phyloP scores from a whole-genome alignment of 1,140 invertebrate genomes.

The Pemphigus obesinymphae region DNA sequence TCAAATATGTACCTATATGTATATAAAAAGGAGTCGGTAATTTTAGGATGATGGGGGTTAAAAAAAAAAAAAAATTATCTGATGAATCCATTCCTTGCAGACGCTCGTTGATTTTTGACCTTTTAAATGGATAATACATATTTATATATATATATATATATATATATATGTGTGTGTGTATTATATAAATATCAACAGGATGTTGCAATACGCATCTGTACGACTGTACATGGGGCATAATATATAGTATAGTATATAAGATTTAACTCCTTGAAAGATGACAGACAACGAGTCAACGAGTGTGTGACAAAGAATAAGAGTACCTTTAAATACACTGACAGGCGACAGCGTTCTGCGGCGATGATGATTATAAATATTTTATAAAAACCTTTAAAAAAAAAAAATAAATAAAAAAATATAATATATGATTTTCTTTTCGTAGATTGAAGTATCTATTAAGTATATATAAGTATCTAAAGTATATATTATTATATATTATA shows the following conservation, averaged over 20 bases:
- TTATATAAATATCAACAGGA: not conserved
- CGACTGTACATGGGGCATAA: not conserved
- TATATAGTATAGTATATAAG: not conserved
- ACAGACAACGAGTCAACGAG: not conserved
- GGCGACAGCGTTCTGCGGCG: not conserved
- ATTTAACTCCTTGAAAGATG: not conserved
- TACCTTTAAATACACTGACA: not conserved
- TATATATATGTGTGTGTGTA: too few species aligned
- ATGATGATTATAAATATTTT: not conserved
- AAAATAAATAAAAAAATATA: too few species aligned
- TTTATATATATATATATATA: not conserved
- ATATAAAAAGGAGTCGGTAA: not conserved
- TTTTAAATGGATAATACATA: not conserved
- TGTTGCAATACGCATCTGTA: not conserved
- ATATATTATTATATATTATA: too few species aligned
- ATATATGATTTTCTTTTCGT: not conserved
- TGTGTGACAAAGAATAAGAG: not conserved
- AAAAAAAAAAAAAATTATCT: not conserved
- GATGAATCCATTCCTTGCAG: not conserved
- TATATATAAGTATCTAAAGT: too few species aligned
- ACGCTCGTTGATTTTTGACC: not conserved
- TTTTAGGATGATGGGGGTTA: not conserved
- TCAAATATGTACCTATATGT: not conserved
- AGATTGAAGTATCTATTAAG: too few species aligned
- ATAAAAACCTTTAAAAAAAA: not conserved